Evolutionary conservation across 2,888 invertebrate genomes (phyloP), one percentile per base, ranked within the genome.

Genomic region (Callinectes sapidus): DNA sequence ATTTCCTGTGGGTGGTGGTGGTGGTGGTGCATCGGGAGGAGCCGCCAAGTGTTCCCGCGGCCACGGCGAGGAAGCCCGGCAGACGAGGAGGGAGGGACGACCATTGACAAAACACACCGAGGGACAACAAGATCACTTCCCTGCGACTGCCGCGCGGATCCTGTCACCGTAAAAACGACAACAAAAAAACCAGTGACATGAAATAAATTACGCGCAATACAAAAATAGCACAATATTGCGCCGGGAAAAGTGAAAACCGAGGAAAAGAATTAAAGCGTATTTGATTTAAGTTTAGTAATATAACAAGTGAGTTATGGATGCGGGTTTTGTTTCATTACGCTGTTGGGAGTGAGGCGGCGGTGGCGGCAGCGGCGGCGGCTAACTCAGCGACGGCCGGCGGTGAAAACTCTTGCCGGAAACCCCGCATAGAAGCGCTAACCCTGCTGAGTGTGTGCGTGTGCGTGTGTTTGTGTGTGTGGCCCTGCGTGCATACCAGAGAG

Each of bases 361-460:
- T 32, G 55, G 89, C 89, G 66, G 32, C 89, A 28, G 88, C n/a
- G 23, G 54, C 88, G 61, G 61, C 55, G 81, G 81, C 81, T 5
- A 6, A 54, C 54, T 35, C 42, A 23, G 81, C 77, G 28, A 32
- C 77, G 77, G 54, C 48, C 77, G 81, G 90, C 39, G 71, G 71
- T 71, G 81, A 35, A 55, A 28, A 39, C 42, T 87, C 18, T 32
- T 48, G 87, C 23, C 48, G 90, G 42, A 77, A 77, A 77, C 77
- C 71, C 90, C 71, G 90, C 90, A 90, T 81, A 90, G 81, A 77
- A 54, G 32, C 77, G 81, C 81, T 81, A 35, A 32, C 35, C 35
- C 35, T 81, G 35, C 81, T 48, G 10, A 8, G 48, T 48, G 48
- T 48, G 48, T 48, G 48, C 10, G 48, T 48, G 48, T 48, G 48